phyloP scores from a whole-genome alignment of 2,797 vertebrate genomes.

The Percopsis omiscomaycus region DNA sequence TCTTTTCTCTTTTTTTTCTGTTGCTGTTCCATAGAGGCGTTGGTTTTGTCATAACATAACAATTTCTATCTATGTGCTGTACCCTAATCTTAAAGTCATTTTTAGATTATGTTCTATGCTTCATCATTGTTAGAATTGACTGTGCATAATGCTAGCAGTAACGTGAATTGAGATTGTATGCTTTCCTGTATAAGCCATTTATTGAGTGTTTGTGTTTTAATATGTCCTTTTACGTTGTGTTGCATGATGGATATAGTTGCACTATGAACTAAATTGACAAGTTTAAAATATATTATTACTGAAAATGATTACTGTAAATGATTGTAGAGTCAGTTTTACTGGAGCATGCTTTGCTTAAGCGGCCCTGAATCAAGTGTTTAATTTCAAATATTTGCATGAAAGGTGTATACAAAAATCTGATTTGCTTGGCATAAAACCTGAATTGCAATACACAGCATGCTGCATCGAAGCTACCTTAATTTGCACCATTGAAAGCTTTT shows the following conservation, averaged over 20 bases:
- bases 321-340: not conserved
- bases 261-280: constrained; percentile 12
- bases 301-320: constrained; percentile 6
- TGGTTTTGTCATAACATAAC: not conserved
- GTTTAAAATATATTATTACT: not conserved
- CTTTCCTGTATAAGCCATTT: too few relatives aligned
- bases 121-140: constrained; percentile 19
- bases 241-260: constrained; percentile 56
- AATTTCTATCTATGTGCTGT: not conserved
- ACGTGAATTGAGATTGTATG: not conserved
- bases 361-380: not conserved
- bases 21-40: not conserved
- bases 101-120: constrained; percentile 14
- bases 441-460: constrained; percentile 59
- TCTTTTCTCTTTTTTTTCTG: constrained; percentile 9
- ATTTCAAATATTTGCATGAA: constrained; percentile 22
- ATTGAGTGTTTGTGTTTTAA: too few relatives aligned
- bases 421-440: constrained; percentile 9
- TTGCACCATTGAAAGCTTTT: constrained; percentile 74
- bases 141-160: constrained; percentile 12
- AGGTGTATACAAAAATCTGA: constrained; percentile 7
- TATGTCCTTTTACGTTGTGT: constrained; percentile 28
- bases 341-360: constrained; percentile 39
- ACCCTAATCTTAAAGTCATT: constrained; percentile 15
- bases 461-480: constrained; percentile 58